These are phyloP conservation scores for Sminthurides bifidus DNA, from an alignment of 1,140 invertebrate genomes.

Conservation along the genomic window DNA sequence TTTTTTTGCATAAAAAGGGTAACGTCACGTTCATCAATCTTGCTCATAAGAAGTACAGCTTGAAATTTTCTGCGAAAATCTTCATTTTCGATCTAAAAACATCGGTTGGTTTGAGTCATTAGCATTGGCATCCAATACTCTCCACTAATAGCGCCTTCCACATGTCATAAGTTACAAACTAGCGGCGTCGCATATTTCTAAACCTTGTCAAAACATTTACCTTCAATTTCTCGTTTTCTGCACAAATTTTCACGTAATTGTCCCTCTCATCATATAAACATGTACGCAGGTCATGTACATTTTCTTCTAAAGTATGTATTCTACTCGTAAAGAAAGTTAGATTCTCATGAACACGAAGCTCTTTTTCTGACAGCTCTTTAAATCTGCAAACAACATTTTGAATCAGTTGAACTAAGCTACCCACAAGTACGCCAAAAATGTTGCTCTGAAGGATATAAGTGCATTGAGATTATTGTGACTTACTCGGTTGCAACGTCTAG, in stretches of 20 bases:
- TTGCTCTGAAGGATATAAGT: too few relatives aligned
- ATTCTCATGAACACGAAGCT: background rate
- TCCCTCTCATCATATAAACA: constrained; percentile 15
- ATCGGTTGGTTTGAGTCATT: background rate
- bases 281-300: background rate
- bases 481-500: background rate
- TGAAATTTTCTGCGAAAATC: constrained; percentile 20
- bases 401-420: background rate
- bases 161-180: background rate
- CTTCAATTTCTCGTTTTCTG: constrained; percentile 14
- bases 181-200: background rate
- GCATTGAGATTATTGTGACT: too few relatives aligned
- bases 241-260: constrained; percentile 11
- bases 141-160: background rate
- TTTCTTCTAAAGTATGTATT: constrained; percentile 1
- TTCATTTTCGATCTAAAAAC: constrained; percentile 17
- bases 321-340: background rate
- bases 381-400: background rate
- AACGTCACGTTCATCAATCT: constrained; percentile 19
- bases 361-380: constrained; percentile 2
- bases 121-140: background rate
- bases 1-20: constrained; percentile 20
- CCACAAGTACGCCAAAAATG: background rate
- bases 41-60: constrained; percentile 15
- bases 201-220: background rate